Conservation (phyloP, 2,888 invertebrate genomes). For the Erebia palarica region DNA sequence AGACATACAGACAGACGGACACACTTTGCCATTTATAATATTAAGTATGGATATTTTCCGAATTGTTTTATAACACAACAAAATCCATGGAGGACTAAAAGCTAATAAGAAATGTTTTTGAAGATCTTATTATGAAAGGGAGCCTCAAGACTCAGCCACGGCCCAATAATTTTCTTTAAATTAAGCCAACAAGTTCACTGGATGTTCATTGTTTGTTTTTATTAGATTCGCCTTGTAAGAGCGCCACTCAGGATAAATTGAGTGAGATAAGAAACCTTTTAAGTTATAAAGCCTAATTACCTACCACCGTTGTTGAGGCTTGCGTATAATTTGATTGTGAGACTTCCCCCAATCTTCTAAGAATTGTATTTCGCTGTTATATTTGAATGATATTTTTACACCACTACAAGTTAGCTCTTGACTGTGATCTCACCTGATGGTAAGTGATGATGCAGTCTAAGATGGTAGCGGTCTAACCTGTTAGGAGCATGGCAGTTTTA, state of each 20-base stretch:
- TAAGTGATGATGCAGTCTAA: no score
- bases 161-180: slow-evolving; percentile 17
- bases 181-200: slow-evolving; percentile 22
- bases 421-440: no score
- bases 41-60: no score
- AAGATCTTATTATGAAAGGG: background rate
- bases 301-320: slow-evolving; percentile 28
- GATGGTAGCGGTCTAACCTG: no score
- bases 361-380: background rate
- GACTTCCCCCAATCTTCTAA: background rate
- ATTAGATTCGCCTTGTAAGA: slow-evolving; percentile 21
- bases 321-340: slow-evolving; percentile 28
- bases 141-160: background rate
- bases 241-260: slow-evolving; percentile 34
- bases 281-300: slow-evolving; percentile 37
- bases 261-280: slow-evolving; percentile 38
- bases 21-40: no score
- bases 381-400: background rate
- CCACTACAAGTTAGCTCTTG: no score
- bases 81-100: background rate
- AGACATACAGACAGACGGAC: no score
- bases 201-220: slow-evolving; percentile 28
- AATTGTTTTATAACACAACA: no score
- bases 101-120: background rate
- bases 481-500: no score